Conservation (phyloP, 1,140 invertebrate genomes). For the Homarus americanus region DNA sequence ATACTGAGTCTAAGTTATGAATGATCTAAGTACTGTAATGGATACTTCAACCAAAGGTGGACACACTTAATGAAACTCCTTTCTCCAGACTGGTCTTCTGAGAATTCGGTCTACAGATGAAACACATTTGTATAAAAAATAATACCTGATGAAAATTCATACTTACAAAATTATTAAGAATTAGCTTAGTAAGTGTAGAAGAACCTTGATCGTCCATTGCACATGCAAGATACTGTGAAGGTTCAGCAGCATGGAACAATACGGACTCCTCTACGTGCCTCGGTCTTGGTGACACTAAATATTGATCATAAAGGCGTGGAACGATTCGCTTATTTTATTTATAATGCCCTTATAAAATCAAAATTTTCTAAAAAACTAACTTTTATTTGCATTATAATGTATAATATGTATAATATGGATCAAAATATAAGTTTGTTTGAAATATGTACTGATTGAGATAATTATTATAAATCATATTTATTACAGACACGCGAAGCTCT, state of each 20-base stretch:
- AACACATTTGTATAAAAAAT: no score
- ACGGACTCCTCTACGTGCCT: background rate
- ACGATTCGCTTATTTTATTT: no score
- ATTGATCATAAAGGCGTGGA: background rate
- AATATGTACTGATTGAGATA: no score
- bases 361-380: background rate
- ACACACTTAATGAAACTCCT: background rate
- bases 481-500: no score
- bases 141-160: no score
- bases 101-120: no score
- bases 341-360: background rate
- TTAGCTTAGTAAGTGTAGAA: background rate
- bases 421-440: no score
- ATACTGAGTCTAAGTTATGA: background rate
- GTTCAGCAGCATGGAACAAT: background rate
- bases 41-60: background rate
- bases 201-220: background rate
- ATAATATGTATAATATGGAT: background rate
- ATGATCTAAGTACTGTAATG: background rate
- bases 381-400: background rate
- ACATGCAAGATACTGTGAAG: background rate
- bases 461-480: no score
- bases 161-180: slow-evolving; percentile 7
- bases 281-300: background rate
- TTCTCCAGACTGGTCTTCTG: background rate